Conservation (phyloP, 2,113 vertebrate species). For the human (Homo sapiens) region DNA sequence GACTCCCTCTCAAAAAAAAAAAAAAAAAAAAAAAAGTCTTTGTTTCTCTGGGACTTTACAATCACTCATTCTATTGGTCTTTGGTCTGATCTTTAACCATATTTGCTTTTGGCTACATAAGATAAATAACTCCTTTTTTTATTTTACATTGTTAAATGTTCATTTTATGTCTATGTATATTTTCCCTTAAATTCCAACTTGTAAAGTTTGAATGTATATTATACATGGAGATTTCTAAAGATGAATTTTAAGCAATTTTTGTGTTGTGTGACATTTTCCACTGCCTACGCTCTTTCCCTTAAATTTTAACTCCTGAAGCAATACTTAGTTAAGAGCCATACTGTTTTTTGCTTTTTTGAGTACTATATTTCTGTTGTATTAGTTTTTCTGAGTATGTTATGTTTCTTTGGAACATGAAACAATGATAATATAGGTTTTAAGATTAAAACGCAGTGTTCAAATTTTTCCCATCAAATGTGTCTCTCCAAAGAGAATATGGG, state of each 20-base stretch:
- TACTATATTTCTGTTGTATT: neutral
- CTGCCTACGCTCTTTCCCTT: neutral
- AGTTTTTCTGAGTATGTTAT: neutral
- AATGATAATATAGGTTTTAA: neutral
- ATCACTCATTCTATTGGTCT: neutral
- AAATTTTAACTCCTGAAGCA: neutral
- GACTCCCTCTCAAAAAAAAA: too few relatives aligned
- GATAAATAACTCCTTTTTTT: neutral
- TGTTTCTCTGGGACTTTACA: neutral
- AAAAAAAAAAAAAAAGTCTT: too few relatives aligned
- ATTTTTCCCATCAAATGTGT: neutral
- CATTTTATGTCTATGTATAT: neutral
- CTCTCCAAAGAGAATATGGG: neutral
- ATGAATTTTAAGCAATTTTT: neutral
- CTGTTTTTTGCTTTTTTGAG: neutral
- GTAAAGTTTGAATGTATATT: neutral
- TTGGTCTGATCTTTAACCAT: neutral
- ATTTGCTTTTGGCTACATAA: neutral
- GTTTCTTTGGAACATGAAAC: neutral
- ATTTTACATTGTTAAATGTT: neutral
- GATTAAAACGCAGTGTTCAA: neutral
- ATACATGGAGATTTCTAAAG: neutral
- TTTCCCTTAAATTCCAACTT: neutral
- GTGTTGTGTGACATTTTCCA: neutral
- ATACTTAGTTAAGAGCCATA: neutral